Base-by-base conservation (phyloP, 2,888 invertebrate genomes). In the Meteorus cinctellus region DNA sequence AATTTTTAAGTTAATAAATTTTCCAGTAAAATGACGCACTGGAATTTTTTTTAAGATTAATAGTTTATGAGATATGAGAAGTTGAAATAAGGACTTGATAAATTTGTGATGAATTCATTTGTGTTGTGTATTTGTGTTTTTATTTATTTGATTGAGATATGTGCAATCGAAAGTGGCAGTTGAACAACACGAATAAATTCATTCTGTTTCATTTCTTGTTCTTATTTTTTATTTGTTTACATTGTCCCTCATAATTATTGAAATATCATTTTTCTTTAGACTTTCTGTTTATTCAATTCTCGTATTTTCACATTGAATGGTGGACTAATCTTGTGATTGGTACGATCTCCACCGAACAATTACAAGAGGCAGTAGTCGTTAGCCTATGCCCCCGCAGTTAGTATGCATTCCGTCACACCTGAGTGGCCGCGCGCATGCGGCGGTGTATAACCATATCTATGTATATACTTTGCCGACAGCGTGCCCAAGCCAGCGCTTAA, bases 281-380 rank as follows among this genome's bases (percentile, higher is more conserved):
- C 14, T 16, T 16, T 62, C n/a, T 31, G 4, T 27, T 62, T 29
- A n/a, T 16, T 29, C 27, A 12, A 62, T 62, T 29, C 19, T 6
- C 19, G 19, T 55, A 55, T 55, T 55, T 55, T 62, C 27, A 31
- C 45, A 41, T 67, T 67, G 24, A n/a, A 67, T 8, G 3, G 27
- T 67, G 24, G 27, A 45, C 14, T 45, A 24, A 45, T 67, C 36
- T 81, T 81, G 83, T 81, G 83, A 84, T 84, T 81, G 82, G 82
- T 82, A 83, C 81, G 82, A 83, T 82, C 82, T 78, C 80, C 65
- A 79, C 76, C 27, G 84, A 86, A 86, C 88, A 88, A 88, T 88
- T 87, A 86, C 87, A 86, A 86, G 85, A 84, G 85, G 84, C 86
- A 83, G 87, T 87, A 88, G 87, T 88, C 86, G 88, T 88, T 87